These are phyloP conservation scores for Saxidomus purpurata DNA, from an alignment of 1,140 invertebrate genomes.

Conservation along the genomic window DNA sequence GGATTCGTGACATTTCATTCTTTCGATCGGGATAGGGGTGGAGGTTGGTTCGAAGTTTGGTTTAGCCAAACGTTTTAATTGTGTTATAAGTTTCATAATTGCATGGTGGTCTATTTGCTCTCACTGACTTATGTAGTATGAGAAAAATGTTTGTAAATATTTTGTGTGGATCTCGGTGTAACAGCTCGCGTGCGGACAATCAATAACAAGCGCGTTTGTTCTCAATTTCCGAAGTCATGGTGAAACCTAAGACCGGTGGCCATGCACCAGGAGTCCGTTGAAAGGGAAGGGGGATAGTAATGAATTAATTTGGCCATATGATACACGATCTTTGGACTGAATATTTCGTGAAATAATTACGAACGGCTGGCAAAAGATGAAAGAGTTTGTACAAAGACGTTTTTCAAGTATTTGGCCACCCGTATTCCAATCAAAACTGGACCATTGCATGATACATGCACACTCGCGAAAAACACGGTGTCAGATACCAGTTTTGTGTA, in stretches of 20 bases:
- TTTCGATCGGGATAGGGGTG: too few species aligned
- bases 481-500: neutral
- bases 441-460: neutral
- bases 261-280: neutral
- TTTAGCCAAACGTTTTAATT: too few species aligned
- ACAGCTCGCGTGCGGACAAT: neutral
- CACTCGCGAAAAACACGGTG: neutral
- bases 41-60: too few species aligned
- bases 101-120: too few species aligned
- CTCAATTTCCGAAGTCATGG: slow-evolving; percentile 8
- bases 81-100: too few species aligned
- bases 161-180: neutral
- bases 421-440: neutral
- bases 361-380: neutral
- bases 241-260: neutral
- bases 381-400: neutral
- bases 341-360: slow-evolving; percentile 23
- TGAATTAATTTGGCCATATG: slow-evolving; percentile 6
- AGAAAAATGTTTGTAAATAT: too few species aligned
- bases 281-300: neutral
- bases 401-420: neutral
- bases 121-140: too few species aligned
- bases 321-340: slow-evolving; percentile 14
- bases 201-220: neutral
- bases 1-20: too few species aligned